Evolutionary conservation across 1,140 invertebrate genomes (phyloP).

Genomic region (Elymnias hypermnestra): DNA sequence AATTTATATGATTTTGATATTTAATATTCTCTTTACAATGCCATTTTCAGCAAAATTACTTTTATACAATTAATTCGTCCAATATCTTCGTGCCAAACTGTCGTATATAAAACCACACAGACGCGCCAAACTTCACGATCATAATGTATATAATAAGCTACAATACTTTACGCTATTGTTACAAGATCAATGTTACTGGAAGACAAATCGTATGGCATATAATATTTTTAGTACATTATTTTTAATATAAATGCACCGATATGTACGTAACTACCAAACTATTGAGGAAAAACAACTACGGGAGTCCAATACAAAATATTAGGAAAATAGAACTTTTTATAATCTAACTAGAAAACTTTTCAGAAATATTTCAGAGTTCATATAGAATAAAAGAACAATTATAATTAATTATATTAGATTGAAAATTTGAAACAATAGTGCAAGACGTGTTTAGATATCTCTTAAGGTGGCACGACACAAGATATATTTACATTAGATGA

Average conservation of each 20-base stretch:
- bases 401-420: conserved; percentile 8
- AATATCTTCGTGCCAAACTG: no score
- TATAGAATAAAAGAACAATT: conserved; percentile 24
- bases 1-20: no score
- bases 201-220: conserved; percentile 74
- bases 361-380: conserved; percentile 44
- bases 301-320: conserved; percentile 65
- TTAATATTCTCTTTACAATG: background rate
- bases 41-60: no score
- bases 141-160: conserved; percentile 63
- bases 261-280: conserved; percentile 58
- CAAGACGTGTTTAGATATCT: conserved; percentile 25
- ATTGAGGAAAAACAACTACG: conserved; percentile 60
- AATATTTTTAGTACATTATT: conserved; percentile 67
- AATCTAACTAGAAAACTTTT: conserved; percentile 54
- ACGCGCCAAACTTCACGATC: conserved; percentile 12
- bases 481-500: conserved; percentile 49
- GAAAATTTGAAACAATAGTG: conserved; percentile 32
- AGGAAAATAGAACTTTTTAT: conserved; percentile 66
- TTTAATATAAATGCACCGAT: conserved; percentile 67
- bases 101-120: background rate
- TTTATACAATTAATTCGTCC: no score
- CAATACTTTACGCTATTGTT: conserved; percentile 70
- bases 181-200: conserved; percentile 73
- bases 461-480: conserved; percentile 22